Evolutionary conservation across 2,888 invertebrate species (phyloP), one percentile per base, ranked within the genome.

Genomic region (Smittia aterrima): DNA sequence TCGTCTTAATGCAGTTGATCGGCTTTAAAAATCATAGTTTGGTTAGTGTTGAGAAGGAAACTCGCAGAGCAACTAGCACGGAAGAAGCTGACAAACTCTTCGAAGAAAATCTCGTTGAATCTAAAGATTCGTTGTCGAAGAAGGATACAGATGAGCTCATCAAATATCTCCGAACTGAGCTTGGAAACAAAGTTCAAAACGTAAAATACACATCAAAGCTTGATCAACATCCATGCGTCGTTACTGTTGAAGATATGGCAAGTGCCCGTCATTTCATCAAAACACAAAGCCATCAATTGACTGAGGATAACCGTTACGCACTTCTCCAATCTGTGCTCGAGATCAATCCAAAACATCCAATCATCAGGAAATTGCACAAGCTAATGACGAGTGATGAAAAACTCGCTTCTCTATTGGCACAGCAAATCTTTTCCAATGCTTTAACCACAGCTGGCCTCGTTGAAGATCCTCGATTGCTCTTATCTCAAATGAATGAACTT

Each of bases 191-290:
- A 84, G 94, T 95, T 1, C 64, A 64, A 27, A 64, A 4, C 75
- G 92, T 96, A 0, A 91, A 92, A 80, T 89, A 91, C 1, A 98
- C 97, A 0, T 89, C 88, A 40, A 89, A 93, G 74, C 85, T 98
- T 54, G 94, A 94, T 78, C 87, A 88, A 0, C 95, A 98, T 84
- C 98, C 98, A 0, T 98, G 97, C 81, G 93, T 97, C 0, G 88
- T 98, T 1, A 96, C 96, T 0, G 96, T 98, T 0, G 93, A 93
- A 77, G 97, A 98, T 84, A 97, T 98, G 96, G 97, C 95, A 0
- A 93, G 96, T 1, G 97, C 98, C 0, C 86, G 98, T 64, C 97
- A 98, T 83, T 97, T 98, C 79, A 89, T 98, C 74, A 88, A 93
- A 74, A 95, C 96, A 0, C 94, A 96, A 79, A 90, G 95, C 72